Base-by-base conservation (phyloP, 2,113 vertebrate genomes). In the Melierax canorus region DNA sequence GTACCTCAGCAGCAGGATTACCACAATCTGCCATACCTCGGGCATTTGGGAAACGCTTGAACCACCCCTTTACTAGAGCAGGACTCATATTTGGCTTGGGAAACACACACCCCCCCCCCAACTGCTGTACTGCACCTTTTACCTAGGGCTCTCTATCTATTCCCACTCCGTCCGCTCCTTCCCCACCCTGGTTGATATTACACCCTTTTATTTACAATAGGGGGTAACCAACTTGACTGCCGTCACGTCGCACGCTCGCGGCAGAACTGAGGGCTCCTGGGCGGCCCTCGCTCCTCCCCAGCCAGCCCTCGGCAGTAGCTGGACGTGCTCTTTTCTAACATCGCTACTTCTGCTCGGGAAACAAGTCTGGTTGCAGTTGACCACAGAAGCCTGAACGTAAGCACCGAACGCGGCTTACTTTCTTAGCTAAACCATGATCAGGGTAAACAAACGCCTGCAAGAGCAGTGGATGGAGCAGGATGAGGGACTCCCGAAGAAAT, bases 201-300 rank as follows among this genome's bases (percentile, higher is more conserved):
- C 24, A 59, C 6, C n/a, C 16, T 59, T 58, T 26, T 27, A 22
- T 77, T 84, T 80, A 72, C 48, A 59, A 56, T 1, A 50, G 10
- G 0, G 74, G 56, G 12, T 39, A 46, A 55, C 23, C 2, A 6
- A 18, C 73, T 10, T 45, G 43, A 22, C 72, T 55, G 58, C 39
- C 34, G 36, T 77, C 48, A 19, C 2, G 1, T 3, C 45, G 45
- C 23, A 48, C 1, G 2, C 30, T 62, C 6, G 6, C 2, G 9
- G 41, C 50, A 55, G 82, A 76, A 62, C 34, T 9, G 43, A 86
- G 50, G 76, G 69, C n/a, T 82, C 68, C 50, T 10, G 18, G 58
- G 36, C 75, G 59, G 45, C 78, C 51, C 87, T 56, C 1, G 1
- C 78, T 94, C 78, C 60, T 82, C 59, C 66, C 78, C 79, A 80